Conservation (phyloP, 2,113 vertebrate genomes). For the Crypturellus undulatus region DNA sequence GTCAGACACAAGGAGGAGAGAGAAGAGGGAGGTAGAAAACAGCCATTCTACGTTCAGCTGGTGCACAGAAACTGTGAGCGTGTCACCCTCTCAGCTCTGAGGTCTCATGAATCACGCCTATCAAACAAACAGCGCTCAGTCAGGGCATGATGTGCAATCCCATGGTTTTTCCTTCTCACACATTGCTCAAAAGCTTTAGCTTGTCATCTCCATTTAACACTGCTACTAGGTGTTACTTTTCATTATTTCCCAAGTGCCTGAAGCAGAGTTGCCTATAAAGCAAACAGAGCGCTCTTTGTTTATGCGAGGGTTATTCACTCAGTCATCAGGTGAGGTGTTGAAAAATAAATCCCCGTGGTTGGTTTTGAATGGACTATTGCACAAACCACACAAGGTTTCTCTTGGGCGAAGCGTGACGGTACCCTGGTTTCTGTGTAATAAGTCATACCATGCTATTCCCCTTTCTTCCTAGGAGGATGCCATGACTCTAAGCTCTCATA, state of each 20-base stretch:
- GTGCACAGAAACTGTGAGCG: not conserved
- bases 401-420: not conserved
- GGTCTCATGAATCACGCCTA: not conserved
- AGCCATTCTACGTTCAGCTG: not conserved
- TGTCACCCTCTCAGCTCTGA: not conserved
- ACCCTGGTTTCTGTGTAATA: not conserved
- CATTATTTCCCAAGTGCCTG: slow-evolving; percentile 14
- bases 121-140: not conserved
- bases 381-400: not conserved
- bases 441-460: not conserved
- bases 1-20: not conserved
- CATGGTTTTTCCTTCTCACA: not conserved
- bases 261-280: not conserved
- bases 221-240: not conserved
- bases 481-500: not conserved
- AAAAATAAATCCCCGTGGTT: slow-evolving; percentile 14
- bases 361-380: slow-evolving; percentile 8
- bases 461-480: not conserved
- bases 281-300: slow-evolving; percentile 46
- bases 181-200: not conserved
- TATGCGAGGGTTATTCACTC: slow-evolving; percentile 32
- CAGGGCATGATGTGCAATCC: not conserved
- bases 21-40: not conserved
- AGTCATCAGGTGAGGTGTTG: not conserved
- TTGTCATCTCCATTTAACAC: not conserved